Evolutionary conservation across 2,888 invertebrate genomes (phyloP).

Genomic region (Thecocarcelia acutangulata): DNA sequence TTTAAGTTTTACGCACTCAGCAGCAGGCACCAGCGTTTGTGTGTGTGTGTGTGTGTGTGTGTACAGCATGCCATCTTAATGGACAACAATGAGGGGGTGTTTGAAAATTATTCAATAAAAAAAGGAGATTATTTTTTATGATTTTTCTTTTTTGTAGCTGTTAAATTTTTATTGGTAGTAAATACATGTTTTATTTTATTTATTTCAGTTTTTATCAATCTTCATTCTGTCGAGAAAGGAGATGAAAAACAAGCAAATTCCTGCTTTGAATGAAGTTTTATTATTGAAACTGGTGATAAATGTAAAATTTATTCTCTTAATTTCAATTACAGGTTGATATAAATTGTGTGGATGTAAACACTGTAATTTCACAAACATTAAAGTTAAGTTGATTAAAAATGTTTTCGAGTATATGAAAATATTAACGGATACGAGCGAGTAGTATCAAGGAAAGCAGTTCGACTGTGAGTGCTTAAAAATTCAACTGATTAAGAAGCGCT

Average conservation of each 20-base stretch:
- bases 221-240: background rate
- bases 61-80: slow-evolving; percentile 6
- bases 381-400: too few relatives aligned
- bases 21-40: too few relatives aligned
- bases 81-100: slow-evolving; percentile 54
- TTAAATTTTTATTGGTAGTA: slow-evolving; percentile 40
- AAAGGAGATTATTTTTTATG: slow-evolving; percentile 26
- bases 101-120: slow-evolving; percentile 65
- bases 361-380: background rate
- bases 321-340: slow-evolving; percentile 30
- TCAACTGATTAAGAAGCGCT: too few relatives aligned
- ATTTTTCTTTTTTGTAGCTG: slow-evolving; percentile 37
- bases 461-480: background rate
- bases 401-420: background rate
- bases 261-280: background rate
- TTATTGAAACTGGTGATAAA: slow-evolving; percentile 18
- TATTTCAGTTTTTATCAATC: slow-evolving; percentile 25
- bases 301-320: background rate
- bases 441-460: too few relatives aligned
- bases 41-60: too few relatives aligned
- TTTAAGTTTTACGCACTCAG: slow-evolving; percentile 53
- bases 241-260: background rate
- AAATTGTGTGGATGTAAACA: background rate
- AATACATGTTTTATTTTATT: slow-evolving; percentile 49
- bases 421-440: background rate